These are phyloP conservation scores for Amphibalanus amphitrite DNA, from an alignment of 1,140 invertebrate genomes.

Conservation along the genomic window DNA sequence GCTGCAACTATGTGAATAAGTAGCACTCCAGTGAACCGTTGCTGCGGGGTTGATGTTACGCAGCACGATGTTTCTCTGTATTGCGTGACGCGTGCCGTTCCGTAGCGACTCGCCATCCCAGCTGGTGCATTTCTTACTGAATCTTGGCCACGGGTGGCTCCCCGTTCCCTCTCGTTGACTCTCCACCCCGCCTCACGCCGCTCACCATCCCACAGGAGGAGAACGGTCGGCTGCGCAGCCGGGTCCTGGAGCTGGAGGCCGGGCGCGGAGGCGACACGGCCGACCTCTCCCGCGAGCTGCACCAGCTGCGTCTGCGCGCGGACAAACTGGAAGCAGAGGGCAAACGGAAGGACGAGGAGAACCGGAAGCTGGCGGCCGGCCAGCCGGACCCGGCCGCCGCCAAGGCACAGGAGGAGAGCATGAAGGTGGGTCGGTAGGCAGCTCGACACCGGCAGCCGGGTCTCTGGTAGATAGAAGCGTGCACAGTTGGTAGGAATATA, in stretches of 20 bases:
- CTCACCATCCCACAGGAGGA: slow-evolving; percentile 46
- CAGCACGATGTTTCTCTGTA: too few species aligned
- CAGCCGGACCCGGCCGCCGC: slow-evolving; percentile 1
- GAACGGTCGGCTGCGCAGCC: slow-evolving; percentile 69
- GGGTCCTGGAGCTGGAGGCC: slow-evolving; percentile 50
- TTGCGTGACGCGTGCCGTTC: too few species aligned
- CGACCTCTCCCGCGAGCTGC: slow-evolving; percentile 20
- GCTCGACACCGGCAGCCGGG: background rate
- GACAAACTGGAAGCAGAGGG: background rate
- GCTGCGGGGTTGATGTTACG: too few species aligned
- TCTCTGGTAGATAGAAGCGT: too few species aligned
- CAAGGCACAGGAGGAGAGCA: background rate
- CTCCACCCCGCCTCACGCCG: too few species aligned
- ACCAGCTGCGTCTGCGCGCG: background rate
- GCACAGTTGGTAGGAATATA: too few species aligned
- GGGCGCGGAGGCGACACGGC: slow-evolving; percentile 29
- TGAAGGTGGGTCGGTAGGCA: background rate
- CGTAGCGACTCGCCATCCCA: too few species aligned
- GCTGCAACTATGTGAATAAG: too few species aligned
- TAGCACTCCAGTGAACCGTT: too few species aligned
- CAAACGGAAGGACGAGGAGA: background rate
- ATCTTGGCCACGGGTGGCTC: too few species aligned
- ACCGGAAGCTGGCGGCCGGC: slow-evolving; percentile 9
- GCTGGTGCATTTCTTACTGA: too few species aligned
- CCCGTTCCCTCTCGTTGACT: too few species aligned